Percentiles rank a stretch among this genome's conserved stretches.
Conservation (phyloP, 53 echinoderm and acorn worm genomes). For the Holothuria scabra region DNA sequence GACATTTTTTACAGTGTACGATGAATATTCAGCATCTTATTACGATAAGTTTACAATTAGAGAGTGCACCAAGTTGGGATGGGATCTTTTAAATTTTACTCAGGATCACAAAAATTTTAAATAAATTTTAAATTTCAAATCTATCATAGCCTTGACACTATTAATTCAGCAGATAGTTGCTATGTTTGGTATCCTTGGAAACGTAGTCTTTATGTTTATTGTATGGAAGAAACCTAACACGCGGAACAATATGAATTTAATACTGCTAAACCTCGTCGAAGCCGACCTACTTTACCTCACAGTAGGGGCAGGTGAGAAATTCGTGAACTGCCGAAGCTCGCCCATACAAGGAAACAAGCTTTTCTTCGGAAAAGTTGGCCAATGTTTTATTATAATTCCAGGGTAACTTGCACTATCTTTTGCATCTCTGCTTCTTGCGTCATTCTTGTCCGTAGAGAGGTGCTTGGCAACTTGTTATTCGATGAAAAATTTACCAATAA, state of each 20-base stretch:
- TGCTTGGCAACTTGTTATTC: background rate
- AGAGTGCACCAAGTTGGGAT: background rate
- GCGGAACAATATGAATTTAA: constrained; percentile 44
- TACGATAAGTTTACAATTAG: background rate
- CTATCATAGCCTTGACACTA: background rate
- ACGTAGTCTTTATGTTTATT: constrained; percentile 6
- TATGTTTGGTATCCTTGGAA: constrained; percentile 16
- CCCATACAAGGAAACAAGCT: background rate
- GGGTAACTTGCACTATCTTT: background rate
- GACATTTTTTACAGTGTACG: too few relatives aligned
- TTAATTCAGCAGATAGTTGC: background rate
- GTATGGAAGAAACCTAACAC: background rate
- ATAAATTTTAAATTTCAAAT: background rate
- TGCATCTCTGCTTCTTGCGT: background rate
- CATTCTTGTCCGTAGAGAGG: constrained; percentile 13
- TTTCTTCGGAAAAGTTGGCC: background rate
- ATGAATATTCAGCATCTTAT: background rate
- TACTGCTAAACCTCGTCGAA: constrained; percentile 51
- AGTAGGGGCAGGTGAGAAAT: background rate
- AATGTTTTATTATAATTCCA: background rate
- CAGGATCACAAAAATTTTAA: background rate
- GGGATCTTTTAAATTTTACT: background rate
- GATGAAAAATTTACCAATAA: background rate
- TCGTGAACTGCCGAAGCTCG: background rate
- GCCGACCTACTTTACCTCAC: constrained; percentile 41